Evolutionary conservation across 2,888 invertebrate genomes (phyloP).

Genomic region (Amorpha juglandis): DNA sequence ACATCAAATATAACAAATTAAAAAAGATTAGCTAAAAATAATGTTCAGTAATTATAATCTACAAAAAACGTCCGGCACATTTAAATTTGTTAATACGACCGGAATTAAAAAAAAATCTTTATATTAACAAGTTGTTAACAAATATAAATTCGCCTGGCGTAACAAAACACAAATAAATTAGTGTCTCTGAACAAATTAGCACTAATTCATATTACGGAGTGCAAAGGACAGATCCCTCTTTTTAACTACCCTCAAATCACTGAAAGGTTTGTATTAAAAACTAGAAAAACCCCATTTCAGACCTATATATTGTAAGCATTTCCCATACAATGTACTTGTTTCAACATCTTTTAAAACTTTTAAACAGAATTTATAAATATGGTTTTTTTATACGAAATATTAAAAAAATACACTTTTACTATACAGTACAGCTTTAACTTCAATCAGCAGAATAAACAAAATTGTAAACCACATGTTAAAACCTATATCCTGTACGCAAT

Average conservation of each 20-base stretch:
- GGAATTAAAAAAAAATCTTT: no score
- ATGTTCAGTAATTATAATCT: conserved; percentile 9
- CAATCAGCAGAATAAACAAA: neutral
- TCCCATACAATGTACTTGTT: no score
- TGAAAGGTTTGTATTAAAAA: no score
- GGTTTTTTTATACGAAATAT: no score
- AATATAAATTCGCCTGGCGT: neutral
- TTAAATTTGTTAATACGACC: neutral
- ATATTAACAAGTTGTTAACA: neutral
- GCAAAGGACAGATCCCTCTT: no score
- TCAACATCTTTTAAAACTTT: no score
- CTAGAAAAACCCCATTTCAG: no score
- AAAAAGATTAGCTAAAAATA: conserved; percentile 28
- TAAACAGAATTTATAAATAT: no score
- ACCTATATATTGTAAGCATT: no score
- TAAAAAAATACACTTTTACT: no score
- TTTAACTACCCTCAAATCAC: no score
- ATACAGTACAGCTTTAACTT: no score
- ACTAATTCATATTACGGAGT: neutral
- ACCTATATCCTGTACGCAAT: neutral
- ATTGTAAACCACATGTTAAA: neutral
- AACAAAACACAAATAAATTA: neutral
- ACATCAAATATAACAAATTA: conserved; percentile 34
- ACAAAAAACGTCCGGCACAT: neutral
- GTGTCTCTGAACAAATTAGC: neutral